Percentiles rank a stretch among this genome's conserved stretches.
Conservation (phyloP, 2,113 vertebrate species). For the Istiophorus platypterus region DNA sequence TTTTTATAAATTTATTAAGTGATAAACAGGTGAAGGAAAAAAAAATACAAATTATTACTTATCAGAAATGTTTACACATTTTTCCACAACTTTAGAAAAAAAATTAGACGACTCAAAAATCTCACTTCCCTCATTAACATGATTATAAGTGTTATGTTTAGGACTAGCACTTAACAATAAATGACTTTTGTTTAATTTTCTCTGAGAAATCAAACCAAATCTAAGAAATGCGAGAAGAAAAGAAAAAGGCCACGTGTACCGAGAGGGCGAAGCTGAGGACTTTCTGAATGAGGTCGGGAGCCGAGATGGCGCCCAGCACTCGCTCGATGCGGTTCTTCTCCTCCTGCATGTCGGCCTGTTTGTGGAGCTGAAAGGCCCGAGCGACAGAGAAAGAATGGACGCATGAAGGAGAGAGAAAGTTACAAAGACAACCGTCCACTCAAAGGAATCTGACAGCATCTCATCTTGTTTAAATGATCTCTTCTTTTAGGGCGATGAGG, state of each 20-base stretch:
- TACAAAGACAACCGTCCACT: too few relatives aligned
- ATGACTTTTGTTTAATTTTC: not conserved
- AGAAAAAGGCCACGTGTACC: conserved; percentile 80
- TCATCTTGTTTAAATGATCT: not conserved
- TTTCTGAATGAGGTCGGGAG: conserved; percentile 96
- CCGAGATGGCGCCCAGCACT: conserved; percentile 94
- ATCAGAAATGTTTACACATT: too few relatives aligned
- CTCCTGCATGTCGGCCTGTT: conserved; percentile 98
- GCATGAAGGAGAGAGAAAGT: not conserved
- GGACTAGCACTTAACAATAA: not conserved
- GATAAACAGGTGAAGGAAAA: too few relatives aligned
- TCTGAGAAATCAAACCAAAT: not conserved
- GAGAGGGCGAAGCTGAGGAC: conserved; percentile 98
- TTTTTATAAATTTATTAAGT: too few relatives aligned
- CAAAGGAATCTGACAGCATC: not conserved
- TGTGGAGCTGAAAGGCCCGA: conserved; percentile 89
- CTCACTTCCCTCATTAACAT: too few relatives aligned
- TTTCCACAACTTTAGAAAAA: too few relatives aligned
- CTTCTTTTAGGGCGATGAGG: too few relatives aligned
- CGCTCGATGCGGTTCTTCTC: conserved; percentile 97
- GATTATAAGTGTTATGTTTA: not conserved
- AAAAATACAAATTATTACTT: too few relatives aligned
- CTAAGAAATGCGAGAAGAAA: not conserved
- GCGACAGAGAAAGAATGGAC: not conserved
- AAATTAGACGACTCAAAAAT: too few relatives aligned